Conservation (phyloP, 2,797 vertebrate species). For the Bradypodion ventrale region DNA sequence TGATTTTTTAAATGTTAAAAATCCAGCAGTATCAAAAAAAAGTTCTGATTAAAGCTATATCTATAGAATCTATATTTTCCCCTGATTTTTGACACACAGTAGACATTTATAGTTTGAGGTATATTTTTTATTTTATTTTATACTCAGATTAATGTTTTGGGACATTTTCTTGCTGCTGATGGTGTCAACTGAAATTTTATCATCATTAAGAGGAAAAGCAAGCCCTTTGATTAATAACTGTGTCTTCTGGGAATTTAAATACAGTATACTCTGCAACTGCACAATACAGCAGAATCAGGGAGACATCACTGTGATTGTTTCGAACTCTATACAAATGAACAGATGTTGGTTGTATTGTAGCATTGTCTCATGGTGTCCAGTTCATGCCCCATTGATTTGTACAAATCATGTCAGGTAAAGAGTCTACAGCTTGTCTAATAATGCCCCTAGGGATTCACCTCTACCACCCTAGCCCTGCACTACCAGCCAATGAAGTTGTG, state of each 20-base stretch:
- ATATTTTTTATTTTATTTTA: neutral
- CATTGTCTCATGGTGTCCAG: too few relatives aligned
- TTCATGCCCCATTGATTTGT: too few relatives aligned
- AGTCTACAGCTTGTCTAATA: too few relatives aligned
- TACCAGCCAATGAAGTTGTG: too few relatives aligned
- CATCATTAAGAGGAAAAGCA: constrained; percentile 5
- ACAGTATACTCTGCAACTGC: too few relatives aligned
- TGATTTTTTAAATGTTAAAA: neutral
- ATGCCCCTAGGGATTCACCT: too few relatives aligned
- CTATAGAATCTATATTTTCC: neutral
- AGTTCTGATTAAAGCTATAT: neutral
- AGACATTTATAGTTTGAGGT: neutral
- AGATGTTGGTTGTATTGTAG: too few relatives aligned
- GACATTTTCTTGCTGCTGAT: neutral
- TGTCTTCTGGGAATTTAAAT: neutral
- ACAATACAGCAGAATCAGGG: too few relatives aligned
- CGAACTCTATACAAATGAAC: too few relatives aligned
- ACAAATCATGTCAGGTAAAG: too few relatives aligned
- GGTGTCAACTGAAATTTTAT: neutral
- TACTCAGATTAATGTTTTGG: neutral
- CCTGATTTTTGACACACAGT: neutral
- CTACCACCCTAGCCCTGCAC: too few relatives aligned
- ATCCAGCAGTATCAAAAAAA: neutral
- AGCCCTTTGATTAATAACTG: neutral
- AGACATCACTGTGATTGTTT: too few relatives aligned